Conservation (phyloP, 2,113 vertebrate genomes). For the Paraplagusia blochii region DNA sequence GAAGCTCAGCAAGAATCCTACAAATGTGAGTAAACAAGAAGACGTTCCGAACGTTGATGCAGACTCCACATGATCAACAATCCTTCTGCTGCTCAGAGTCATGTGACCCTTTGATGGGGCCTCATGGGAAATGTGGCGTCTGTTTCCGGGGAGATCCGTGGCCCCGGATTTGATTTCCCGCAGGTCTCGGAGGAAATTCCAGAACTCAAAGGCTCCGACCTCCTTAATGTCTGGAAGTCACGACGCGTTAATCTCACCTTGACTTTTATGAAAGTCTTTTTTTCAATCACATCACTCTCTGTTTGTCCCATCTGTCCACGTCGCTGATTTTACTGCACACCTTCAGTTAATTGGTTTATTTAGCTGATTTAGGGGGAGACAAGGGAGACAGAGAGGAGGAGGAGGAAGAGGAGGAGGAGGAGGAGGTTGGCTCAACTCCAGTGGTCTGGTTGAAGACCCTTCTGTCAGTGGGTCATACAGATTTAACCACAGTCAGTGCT, state of each 20-base stretch:
- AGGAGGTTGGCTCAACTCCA: conserved; percentile 57
- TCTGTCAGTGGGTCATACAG: too few species aligned
- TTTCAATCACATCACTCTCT: too few species aligned
- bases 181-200: not conserved
- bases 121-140: conserved; percentile 3
- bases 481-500: too few species aligned
- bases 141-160: not conserved
- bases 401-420: conserved; percentile 7
- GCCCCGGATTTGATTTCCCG: too few species aligned
- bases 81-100: conserved; percentile 2
- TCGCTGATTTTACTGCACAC: too few species aligned
- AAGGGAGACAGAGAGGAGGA: not conserved
- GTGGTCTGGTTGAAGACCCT: conserved; percentile 51
- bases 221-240: too few species aligned
- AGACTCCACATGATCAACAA: conserved; percentile 16
- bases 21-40: conserved; percentile 12
- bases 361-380: conserved; percentile 3
- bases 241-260: too few species aligned
- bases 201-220: too few species aligned
- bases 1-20: conserved; percentile 36
- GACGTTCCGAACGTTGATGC: not conserved
- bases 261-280: too few species aligned
- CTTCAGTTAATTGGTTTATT: too few species aligned
- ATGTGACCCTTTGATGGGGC: conserved; percentile 8
- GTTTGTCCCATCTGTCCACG: too few species aligned